Base-by-base conservation (phyloP, 2,888 invertebrate genomes). In the Lathronympha strigana region DNA sequence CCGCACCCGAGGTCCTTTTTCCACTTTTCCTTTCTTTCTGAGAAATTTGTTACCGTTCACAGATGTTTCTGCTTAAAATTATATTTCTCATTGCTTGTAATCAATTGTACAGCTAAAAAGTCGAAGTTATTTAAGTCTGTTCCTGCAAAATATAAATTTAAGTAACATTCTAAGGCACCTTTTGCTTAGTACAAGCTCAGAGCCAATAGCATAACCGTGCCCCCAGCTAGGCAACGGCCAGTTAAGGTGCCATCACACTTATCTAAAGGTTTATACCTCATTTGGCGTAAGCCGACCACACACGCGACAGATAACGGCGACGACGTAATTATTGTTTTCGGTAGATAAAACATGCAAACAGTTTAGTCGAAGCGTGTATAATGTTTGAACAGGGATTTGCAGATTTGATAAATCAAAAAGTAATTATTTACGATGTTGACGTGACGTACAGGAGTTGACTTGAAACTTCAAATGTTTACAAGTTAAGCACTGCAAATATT, bases 251-350 rank as follows among this genome's bases (percentile, higher is more conserved):
- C 55, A 68, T 69, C 67, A 67, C 67, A 63, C 61, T 58, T 67
- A 75, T 76, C 76, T 73, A 71, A 69, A 36, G 23, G 49, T 68
- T 68, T 70, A 71, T 73, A 71, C 73, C 73, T 72, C 75, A 72
- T 74, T 72, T 69, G 70, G 67, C 66, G 77, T 83, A 81, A 84
- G 66, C 68, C 64, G 80, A 73, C 82, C 84, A 81, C 85, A 84
- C 83, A 76, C 80, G 71, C 68, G 70, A 63, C 58, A 70, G 84
- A 83, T 83, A 83, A 80, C 70, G 60, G 57, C 70, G 67, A 61
- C 66, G 66, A 61, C 66, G 66, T 71, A 68, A 72, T 62, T 67
- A 71, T 71, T 72, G 70, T 71, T 72, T 71, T 71, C 66, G 64
- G 51, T 62, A 70, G 72, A 72, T 75, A 73, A 68, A 58, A 47